Conservation (phyloP, 1,140 invertebrate species). For the Episyrphus balteatus region DNA sequence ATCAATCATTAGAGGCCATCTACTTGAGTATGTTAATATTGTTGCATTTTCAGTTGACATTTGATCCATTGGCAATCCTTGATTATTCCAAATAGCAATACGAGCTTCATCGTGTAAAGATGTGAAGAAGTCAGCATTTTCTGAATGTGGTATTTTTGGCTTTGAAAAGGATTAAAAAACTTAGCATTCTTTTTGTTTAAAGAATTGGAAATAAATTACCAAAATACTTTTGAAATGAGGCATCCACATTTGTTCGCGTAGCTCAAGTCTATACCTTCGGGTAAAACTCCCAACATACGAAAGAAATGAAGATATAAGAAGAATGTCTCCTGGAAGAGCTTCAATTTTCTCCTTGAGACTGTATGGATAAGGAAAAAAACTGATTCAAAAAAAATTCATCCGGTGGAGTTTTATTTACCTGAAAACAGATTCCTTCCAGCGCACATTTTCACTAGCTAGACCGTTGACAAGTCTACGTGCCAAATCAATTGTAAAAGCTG, state of each 20-base stretch:
- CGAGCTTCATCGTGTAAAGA: constrained; percentile 84
- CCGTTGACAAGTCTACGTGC: constrained; percentile 92
- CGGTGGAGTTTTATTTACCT: constrained; percentile 14
- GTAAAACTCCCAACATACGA: constrained; percentile 94
- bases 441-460: constrained; percentile 83
- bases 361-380: neutral
- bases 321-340: constrained; percentile 81
- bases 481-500: constrained; percentile 74
- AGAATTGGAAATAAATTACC: constrained; percentile 31
- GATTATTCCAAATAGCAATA: constrained; percentile 90
- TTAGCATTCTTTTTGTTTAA: neutral
- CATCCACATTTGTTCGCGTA: constrained; percentile 70
- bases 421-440: constrained; percentile 42
- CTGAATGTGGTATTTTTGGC: constrained; percentile 68
- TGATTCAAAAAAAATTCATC: no score
- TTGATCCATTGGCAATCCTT: constrained; percentile 80
- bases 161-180: constrained; percentile 17
- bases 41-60: constrained; percentile 95
- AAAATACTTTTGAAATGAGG: constrained; percentile 36
- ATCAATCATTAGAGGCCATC: constrained; percentile 95
- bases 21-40: constrained; percentile 77
- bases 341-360: constrained; percentile 47
- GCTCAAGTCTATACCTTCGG: constrained; percentile 67
- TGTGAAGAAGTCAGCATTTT: constrained; percentile 65
- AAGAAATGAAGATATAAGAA: constrained; percentile 85